Evolutionary conservation across 2,888 invertebrate species (phyloP).

Genomic region (Rhynchonema sp.): DNA sequence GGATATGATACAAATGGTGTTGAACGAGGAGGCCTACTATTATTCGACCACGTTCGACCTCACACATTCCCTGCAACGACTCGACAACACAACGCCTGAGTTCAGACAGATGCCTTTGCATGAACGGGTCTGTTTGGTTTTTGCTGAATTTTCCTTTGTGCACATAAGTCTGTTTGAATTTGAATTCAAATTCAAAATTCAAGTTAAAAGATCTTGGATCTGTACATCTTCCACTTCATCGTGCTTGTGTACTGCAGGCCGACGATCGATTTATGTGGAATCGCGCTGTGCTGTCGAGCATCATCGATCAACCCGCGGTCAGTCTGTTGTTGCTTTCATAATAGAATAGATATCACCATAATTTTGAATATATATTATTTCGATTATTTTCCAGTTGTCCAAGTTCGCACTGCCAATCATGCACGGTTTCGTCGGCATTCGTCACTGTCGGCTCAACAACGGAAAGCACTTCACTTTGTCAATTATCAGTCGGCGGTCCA

Average conservation of each 20-base stretch:
- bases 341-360: too few species aligned
- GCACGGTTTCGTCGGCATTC: constrained; percentile 64
- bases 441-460: constrained; percentile 51
- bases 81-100: constrained; percentile 35
- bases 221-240: too few species aligned
- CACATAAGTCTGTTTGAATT: too few species aligned
- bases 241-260: too few species aligned
- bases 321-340: too few species aligned
- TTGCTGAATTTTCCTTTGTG: too few species aligned
- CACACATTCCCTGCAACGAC: constrained; percentile 68
- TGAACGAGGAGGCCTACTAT: constrained; percentile 68
- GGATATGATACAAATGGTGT: constrained; percentile 57
- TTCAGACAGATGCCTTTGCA: constrained; percentile 14
- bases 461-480: constrained; percentile 63
- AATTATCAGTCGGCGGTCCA: constrained; percentile 66
- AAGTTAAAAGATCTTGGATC: too few species aligned
- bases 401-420: constrained; percentile 61
- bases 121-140: constrained; percentile 15
- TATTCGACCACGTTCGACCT: constrained; percentile 85
- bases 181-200: too few species aligned
- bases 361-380: too few species aligned
- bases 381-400: constrained; percentile 12
- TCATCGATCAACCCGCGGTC: constrained; percentile 50
- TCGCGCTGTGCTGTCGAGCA: constrained; percentile 51
- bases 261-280: constrained; percentile 89